Percentiles rank a stretch among this genome's conserved stretches.
These are phyloP conservation scores for Ormyrus pomaceus DNA, from an alignment of 2,888 invertebrate genomes.

Conservation along the genomic window DNA sequence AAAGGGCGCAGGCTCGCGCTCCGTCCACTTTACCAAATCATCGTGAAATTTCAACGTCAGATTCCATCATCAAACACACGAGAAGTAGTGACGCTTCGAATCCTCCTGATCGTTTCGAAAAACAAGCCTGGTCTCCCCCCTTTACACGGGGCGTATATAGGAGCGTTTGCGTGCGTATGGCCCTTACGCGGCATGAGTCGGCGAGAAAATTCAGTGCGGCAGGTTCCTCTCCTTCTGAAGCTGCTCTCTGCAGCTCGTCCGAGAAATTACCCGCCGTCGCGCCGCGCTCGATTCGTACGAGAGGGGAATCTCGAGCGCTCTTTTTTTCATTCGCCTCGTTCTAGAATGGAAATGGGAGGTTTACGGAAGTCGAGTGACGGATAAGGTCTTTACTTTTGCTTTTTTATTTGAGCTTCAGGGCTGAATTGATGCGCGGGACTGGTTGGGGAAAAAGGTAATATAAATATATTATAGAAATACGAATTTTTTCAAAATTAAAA, in stretches of 20 bases:
- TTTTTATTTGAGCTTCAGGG: too few relatives aligned
- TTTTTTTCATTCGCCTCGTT: neutral
- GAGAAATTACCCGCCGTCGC: constrained; percentile 27
- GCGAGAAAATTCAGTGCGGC: constrained; percentile 54
- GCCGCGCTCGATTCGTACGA: constrained; percentile 38
- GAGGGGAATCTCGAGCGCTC: neutral
- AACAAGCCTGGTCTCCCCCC: constrained; percentile 22
- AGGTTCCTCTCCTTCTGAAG: constrained; percentile 25
- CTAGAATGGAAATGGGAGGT: constrained; percentile 8
- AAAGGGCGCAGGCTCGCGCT: too few relatives aligned
- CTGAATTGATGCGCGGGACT: too few relatives aligned
- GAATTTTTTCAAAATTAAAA: too few relatives aligned
- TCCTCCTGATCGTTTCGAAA: constrained; percentile 17
- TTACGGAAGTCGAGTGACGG: constrained; percentile 42
- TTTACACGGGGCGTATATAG: neutral
- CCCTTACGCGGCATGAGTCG: constrained; percentile 61
- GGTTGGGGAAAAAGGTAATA: too few relatives aligned
- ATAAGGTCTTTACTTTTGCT: neutral
- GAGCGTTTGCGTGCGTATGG: constrained; percentile 46
- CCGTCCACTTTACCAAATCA: neutral
- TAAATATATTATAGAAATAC: too few relatives aligned
- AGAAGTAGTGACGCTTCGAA: constrained; percentile 21
- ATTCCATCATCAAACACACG: constrained; percentile 7
- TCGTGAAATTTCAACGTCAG: constrained; percentile 21
- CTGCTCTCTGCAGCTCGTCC: constrained; percentile 2